These are phyloP conservation scores for Platyura marginata DNA, from an alignment of 1,140 invertebrate species.

Conservation along the genomic window DNA sequence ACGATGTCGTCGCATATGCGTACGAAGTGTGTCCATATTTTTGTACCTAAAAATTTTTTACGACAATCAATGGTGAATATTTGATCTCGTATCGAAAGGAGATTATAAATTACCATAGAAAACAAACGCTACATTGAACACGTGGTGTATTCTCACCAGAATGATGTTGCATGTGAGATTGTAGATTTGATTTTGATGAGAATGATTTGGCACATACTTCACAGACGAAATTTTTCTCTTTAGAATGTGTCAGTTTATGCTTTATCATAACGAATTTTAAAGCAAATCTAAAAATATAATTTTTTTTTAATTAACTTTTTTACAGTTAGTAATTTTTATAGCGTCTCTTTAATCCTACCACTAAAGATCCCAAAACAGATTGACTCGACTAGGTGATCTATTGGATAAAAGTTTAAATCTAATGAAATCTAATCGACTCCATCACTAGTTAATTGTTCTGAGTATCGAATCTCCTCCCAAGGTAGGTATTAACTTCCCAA, in stretches of 20 bases:
- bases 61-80: not conserved
- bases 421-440: too few species aligned
- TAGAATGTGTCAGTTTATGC: slow-evolving; percentile 1
- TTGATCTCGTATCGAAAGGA: too few species aligned
- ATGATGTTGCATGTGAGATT: not conserved
- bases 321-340: too few species aligned
- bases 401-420: too few species aligned
- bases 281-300: too few species aligned
- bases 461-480: too few species aligned
- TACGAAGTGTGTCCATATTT: not conserved
- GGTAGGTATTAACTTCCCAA: too few species aligned
- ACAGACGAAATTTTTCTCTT: not conserved
- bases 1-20: not conserved
- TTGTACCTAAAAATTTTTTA: not conserved
- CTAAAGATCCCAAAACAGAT: too few species aligned
- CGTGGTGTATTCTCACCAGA: not conserved
- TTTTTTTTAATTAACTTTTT: too few species aligned
- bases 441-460: too few species aligned
- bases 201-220: slow-evolving; percentile 1
- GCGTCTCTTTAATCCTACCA: too few species aligned
- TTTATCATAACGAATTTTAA: slow-evolving; percentile 1
- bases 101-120: not conserved
- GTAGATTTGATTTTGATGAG: not conserved
- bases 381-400: too few species aligned
- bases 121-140: not conserved